phyloP scores from a whole-genome alignment of 2,888 invertebrate species.

The Laothoe populi region DNA sequence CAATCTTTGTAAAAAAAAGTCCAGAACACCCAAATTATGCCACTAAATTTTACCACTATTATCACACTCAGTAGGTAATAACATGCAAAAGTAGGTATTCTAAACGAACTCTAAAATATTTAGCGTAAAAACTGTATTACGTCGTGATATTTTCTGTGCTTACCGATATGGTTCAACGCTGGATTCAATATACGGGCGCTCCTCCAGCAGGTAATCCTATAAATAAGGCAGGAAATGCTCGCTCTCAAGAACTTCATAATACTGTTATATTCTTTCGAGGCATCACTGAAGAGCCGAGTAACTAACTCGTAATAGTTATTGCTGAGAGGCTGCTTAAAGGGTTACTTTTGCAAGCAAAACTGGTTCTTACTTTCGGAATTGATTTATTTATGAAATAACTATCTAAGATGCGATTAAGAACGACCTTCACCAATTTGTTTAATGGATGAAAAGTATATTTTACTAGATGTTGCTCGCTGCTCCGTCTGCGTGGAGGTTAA shows the following conservation, averaged over 20 bases:
- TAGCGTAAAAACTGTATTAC: not conserved
- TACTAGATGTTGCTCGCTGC: no score
- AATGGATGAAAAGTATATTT: no score
- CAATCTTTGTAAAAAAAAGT: no score
- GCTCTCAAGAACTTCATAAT: constrained; percentile 52
- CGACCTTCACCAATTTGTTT: no score
- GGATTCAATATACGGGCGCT: constrained; percentile 45
- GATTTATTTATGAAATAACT: not conserved
- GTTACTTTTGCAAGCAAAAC: constrained; percentile 3
- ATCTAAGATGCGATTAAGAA: no score
- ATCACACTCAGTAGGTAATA: not conserved
- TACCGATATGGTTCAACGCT: constrained; percentile 29
- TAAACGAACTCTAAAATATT: not conserved
- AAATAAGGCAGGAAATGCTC: constrained; percentile 47
- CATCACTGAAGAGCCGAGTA: constrained; percentile 33
- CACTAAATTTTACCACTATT: no score
- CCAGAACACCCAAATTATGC: no score
- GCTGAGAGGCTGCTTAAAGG: constrained; percentile 37
- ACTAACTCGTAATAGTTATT: constrained; percentile 33
- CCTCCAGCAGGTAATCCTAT: constrained; percentile 49
- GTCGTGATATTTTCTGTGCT: constrained; percentile 5
- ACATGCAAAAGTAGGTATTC: no score
- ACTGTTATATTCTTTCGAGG: constrained; percentile 46
- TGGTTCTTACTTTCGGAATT: constrained; percentile 4
- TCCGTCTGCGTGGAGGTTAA: no score